A percentile compares a stretch with the other conserved stretches of the same genome.
Evolutionary conservation across 2,797 vertebrate species (phyloP).

Genomic region (Pyrrhura leucotis): DNA sequence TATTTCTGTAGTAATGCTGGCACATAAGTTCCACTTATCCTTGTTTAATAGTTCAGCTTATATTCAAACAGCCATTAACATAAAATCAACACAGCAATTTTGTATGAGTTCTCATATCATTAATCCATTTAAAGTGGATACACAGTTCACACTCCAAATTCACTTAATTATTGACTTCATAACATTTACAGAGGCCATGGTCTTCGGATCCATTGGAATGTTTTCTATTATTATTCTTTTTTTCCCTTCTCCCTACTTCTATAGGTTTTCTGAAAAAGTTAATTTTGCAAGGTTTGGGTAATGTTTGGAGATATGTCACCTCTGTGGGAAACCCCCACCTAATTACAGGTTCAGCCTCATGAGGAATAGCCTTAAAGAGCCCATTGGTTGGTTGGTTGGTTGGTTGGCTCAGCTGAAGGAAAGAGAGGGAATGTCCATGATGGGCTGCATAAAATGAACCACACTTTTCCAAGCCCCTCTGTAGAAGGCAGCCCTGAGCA

Average conservation of each 20-base stretch:
- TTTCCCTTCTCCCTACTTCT: neutral
- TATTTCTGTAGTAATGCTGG: conserved; percentile 44
- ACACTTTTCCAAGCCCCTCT: neutral
- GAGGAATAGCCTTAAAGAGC: neutral
- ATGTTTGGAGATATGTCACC: neutral
- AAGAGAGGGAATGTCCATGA: neutral
- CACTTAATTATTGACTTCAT: conserved; percentile 71
- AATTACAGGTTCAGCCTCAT: neutral
- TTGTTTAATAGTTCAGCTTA: conserved; percentile 73
- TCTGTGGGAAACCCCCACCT: neutral
- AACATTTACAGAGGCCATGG: conserved; percentile 38
- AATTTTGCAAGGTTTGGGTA: neutral
- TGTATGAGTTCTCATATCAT: conserved; percentile 67
- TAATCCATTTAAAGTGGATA: conserved; percentile 72
- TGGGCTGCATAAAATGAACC: neutral
- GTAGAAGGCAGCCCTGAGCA: rapidly evolving
- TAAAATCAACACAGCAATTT: conserved; percentile 76
- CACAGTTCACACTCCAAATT: conserved; percentile 63
- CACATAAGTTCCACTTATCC: conserved; percentile 70
- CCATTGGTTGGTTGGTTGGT: neutral
- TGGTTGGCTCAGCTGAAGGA: neutral
- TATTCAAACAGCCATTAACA: conserved; percentile 74
- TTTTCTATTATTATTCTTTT: neutral
- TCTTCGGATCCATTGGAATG: conserved; percentile 3
- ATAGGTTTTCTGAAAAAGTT: neutral